Base-by-base conservation (phyloP, 2,113 vertebrate genomes). In the Microtus richardsoni region DNA sequence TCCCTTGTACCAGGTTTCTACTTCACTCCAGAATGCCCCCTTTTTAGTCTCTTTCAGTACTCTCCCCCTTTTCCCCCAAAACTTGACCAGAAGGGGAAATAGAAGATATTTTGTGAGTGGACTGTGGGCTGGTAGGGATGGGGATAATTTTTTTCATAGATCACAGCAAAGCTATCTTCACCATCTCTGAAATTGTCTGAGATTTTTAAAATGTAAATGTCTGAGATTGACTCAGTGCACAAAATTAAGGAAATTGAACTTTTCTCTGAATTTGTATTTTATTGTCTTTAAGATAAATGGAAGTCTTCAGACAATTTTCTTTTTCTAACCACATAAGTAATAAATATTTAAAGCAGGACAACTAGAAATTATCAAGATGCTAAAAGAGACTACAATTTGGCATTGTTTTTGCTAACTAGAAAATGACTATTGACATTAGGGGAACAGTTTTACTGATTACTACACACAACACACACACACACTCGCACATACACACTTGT, bases 261-360 rank as follows among this genome's bases (percentile, higher is more conserved):
- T 82, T 96, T 94, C 21, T 78, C 88, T 83, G 16, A 84, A 71
- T 94, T 90, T 75, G 33, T 60, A 30, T 66, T 36, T 90, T 92
- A 74, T 58, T 94, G 1, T 80, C 83, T 3, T 78, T 80, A 79
- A 88, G 44, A 24, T 41, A 64, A 88, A 88, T 10, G 54, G 6
- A 49, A 73, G 24, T 92, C 92, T 93, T 49, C 75, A 82, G 58
- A 93, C 33, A 44, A 85, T 77, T 75, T 84, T 16, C 7, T 66
- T 91, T 91, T 91, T 86, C 68, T 87, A 7, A 68, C 62, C 77
- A 89, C 2, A 5, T 62, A 64, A 71, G 13, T 74, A 88, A 89
- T 77, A 16, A 88, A 89, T 77, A 16, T 77, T 74, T 80, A 75
- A 84, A 89, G 11, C 52, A 83, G 58, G 89, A 70, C 78, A 64